Percentiles rank a stretch among this genome's conserved stretches.
Evolutionary conservation across 2,888 invertebrate species (phyloP).

Genomic region (Agonopterix arenella): DNA sequence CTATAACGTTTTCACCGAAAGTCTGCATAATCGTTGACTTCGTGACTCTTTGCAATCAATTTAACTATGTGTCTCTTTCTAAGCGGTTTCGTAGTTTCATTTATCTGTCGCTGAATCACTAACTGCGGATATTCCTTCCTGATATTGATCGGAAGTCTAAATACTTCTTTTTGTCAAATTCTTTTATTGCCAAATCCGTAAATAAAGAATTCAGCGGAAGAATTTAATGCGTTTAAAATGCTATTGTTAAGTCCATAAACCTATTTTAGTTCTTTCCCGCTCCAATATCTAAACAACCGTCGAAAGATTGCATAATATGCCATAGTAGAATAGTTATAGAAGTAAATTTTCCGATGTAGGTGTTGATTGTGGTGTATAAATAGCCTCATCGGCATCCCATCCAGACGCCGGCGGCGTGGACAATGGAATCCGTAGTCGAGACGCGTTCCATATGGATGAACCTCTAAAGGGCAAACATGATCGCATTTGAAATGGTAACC

Average conservation of each 20-base stretch:
- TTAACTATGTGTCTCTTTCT: conserved; percentile 24
- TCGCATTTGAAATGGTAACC: conserved; percentile 34
- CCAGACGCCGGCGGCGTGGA: conserved; percentile 38
- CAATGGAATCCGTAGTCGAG: conserved; percentile 70
- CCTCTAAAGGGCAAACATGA: conserved; percentile 55
- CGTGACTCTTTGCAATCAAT: conserved; percentile 40
- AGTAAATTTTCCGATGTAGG: conserved; percentile 43
- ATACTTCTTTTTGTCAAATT: too few relatives aligned
- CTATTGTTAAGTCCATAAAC: too few relatives aligned
- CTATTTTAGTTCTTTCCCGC: not conserved
- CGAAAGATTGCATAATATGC: conserved; percentile 22
- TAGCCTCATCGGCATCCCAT: conserved; percentile 51
- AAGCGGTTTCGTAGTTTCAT: conserved; percentile 5
- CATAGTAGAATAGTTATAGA: conserved; percentile 27
- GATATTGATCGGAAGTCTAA: too few relatives aligned
- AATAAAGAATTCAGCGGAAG: too few relatives aligned
- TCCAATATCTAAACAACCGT: not conserved
- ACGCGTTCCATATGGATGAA: conserved; percentile 71
- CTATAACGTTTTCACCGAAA: conserved; percentile 10
- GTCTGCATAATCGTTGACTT: conserved; percentile 18
- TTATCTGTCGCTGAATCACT: not conserved
- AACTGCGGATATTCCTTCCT: not conserved
- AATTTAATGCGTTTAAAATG: too few relatives aligned
- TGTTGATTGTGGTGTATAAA: conserved; percentile 60
- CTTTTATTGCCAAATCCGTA: too few relatives aligned